These are phyloP conservation scores for Mugil cephalus DNA, from an alignment of 2,113 vertebrate genomes.

Conservation along the genomic window DNA sequence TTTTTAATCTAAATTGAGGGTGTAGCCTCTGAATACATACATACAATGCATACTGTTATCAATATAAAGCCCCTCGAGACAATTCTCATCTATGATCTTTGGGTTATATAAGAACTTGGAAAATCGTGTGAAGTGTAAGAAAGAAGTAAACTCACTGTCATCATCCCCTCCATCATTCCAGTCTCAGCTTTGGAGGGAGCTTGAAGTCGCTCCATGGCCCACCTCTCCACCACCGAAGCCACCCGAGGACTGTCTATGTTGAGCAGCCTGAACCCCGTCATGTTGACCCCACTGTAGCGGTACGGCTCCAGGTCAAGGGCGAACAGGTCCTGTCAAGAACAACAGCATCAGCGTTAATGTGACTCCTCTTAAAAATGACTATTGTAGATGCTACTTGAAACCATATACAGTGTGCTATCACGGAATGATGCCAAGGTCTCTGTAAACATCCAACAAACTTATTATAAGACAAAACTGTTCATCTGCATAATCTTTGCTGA, in stretches of 20 bases:
- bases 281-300: slow-evolving; percentile 97
- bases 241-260: slow-evolving; percentile 91
- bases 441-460: slow-evolving; percentile 48
- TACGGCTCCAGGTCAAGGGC: slow-evolving; percentile 96
- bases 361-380: not conserved
- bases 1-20: too few relatives aligned
- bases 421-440: slow-evolving; percentile 47
- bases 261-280: slow-evolving; percentile 96
- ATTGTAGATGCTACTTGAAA: slow-evolving; percentile 11
- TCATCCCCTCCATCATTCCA: slow-evolving; percentile 93
- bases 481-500: slow-evolving; percentile 49
- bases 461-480: slow-evolving; percentile 55
- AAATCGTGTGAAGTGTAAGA: too few relatives aligned
- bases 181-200: slow-evolving; percentile 89
- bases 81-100: too few relatives aligned
- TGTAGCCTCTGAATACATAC: too few relatives aligned
- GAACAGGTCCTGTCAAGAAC: slow-evolving; percentile 89
- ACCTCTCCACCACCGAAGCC: slow-evolving; percentile 91
- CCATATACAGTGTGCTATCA: slow-evolving; percentile 12
- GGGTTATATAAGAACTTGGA: too few relatives aligned
- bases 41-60: too few relatives aligned
- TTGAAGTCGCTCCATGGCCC: slow-evolving; percentile 96
- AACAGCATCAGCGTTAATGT: not conserved
- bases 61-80: too few relatives aligned
- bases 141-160: slow-evolving; percentile 87